phyloP scores from a whole-genome alignment of 1,140 invertebrate species.

The Doryteuthis pealeii region DNA sequence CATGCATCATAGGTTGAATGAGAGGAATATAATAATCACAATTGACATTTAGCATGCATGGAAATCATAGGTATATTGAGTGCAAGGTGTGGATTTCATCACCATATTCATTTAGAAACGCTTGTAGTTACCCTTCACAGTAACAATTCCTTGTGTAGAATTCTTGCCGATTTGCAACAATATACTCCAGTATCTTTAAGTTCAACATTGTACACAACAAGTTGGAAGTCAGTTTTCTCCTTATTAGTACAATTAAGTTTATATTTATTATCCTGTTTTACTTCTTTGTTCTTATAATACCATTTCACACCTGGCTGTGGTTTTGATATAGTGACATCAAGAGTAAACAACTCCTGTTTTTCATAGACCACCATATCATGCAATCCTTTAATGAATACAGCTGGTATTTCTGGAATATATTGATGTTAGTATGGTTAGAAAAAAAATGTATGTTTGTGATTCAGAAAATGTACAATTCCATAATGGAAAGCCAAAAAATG shows the following conservation, averaged over 20 bases:
- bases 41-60: too few relatives aligned
- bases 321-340: conserved; percentile 67
- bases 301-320: conserved; percentile 25
- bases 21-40: too few relatives aligned
- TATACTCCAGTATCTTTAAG: conserved; percentile 17
- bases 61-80: too few relatives aligned
- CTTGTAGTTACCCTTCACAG: conserved; percentile 14
- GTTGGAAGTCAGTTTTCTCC: neutral
- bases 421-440: neutral
- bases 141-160: conserved; percentile 12
- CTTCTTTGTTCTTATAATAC: conserved; percentile 1
- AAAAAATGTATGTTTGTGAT: neutral
- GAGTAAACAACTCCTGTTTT: neutral
- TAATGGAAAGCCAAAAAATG: too few relatives aligned
- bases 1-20: too few relatives aligned
- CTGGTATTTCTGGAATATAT: conserved; percentile 12
- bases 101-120: neutral
- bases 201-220: conserved; percentile 16
- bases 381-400: conserved; percentile 11
- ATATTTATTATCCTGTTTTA: conserved; percentile 18
- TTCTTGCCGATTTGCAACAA: conserved; percentile 12
- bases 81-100: too few relatives aligned
- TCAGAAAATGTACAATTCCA: too few relatives aligned
- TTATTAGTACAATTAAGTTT: conserved; percentile 9
- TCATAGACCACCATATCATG: conserved; percentile 11